Evolutionary conservation across 2,797 vertebrate species (phyloP).

Genomic region (Hoplostethus atlanticus): DNA sequence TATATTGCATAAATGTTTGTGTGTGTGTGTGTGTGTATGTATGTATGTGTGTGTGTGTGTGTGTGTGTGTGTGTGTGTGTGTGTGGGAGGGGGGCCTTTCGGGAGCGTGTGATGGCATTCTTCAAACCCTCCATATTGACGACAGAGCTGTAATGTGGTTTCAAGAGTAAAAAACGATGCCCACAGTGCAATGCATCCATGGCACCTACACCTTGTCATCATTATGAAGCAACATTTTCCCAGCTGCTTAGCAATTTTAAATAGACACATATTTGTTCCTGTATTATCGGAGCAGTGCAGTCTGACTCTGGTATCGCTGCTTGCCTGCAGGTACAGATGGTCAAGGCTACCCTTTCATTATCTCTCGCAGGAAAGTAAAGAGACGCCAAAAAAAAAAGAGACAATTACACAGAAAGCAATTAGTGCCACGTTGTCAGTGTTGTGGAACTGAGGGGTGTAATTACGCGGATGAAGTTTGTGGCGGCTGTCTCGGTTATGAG

Average conservation of each 20-base stretch:
- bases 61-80: conserved; percentile 7
- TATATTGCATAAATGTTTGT: conserved; percentile 25
- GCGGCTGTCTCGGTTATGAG: conserved; percentile 58
- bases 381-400: conserved; percentile 46
- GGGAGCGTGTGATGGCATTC: conserved; percentile 54
- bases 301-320: conserved; percentile 48
- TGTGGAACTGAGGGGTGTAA: conserved; percentile 78
- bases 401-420: conserved; percentile 81
- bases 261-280: conserved; percentile 52
- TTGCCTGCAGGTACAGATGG: conserved; percentile 66
- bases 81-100: conserved; percentile 12
- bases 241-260: conserved; percentile 58
- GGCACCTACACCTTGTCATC: conserved; percentile 52
- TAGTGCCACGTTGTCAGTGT: conserved; percentile 75
- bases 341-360: conserved; percentile 76
- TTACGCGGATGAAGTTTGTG: conserved; percentile 78
- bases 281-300: conserved; percentile 47
- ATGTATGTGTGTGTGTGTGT: conserved; percentile 1
- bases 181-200: conserved; percentile 16
- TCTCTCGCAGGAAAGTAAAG: conserved; percentile 56
- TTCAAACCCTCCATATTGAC: conserved; percentile 77
- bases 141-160: conserved; percentile 74
- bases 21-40: conserved; percentile 2
- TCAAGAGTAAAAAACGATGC: conserved; percentile 72
- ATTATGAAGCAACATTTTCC: conserved; percentile 54